Percentiles rank a stretch among this genome's conserved stretches.
Conservation (phyloP, 1,140 invertebrate species). For the Scaptodrosophila lebanonensis region DNA sequence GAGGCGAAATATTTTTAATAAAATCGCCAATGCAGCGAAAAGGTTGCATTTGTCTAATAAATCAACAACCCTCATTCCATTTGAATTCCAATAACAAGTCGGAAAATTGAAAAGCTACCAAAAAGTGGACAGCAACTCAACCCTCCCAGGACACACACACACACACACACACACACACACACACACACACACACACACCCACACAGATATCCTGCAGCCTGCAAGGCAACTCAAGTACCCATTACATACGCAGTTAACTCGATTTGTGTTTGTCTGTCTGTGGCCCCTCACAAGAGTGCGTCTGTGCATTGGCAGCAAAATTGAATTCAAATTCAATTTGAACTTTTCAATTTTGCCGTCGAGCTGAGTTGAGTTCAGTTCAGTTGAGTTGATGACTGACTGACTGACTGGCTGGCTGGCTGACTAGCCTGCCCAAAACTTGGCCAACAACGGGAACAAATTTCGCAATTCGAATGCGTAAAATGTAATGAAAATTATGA, state of each 20-base stretch:
- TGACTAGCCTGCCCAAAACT: constrained; percentile 6
- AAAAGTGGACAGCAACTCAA: too few relatives aligned
- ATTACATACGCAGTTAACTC: constrained; percentile 66
- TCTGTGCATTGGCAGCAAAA: constrained; percentile 49
- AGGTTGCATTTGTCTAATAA: too few relatives aligned
- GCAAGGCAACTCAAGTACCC: constrained; percentile 36
- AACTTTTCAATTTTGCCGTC: constrained; percentile 71
- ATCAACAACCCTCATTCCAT: too few relatives aligned
- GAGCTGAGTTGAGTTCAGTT: neutral
- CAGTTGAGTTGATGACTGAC: neutral
- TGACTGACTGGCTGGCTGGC: too few relatives aligned
- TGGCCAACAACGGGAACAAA: constrained; percentile 11
- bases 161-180: too few relatives aligned
- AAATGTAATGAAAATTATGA: constrained; percentile 68
- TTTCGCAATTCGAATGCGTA: constrained; percentile 67
- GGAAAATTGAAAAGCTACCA: too few relatives aligned
- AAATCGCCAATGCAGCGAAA: too few relatives aligned
- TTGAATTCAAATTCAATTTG: constrained; percentile 77
- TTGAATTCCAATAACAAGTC: too few relatives aligned
- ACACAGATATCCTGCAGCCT: neutral
- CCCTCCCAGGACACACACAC: too few relatives aligned
- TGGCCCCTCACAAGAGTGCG: constrained; percentile 37
- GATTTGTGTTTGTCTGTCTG: constrained; percentile 45
- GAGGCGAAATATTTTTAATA: too few relatives aligned
- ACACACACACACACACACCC: neutral